Percentiles rank a stretch among this genome's conserved stretches.
phyloP scores from a whole-genome alignment of 37 sponge, comb jelly and placozoan genomes.

The Spongilla lacustris region DNA sequence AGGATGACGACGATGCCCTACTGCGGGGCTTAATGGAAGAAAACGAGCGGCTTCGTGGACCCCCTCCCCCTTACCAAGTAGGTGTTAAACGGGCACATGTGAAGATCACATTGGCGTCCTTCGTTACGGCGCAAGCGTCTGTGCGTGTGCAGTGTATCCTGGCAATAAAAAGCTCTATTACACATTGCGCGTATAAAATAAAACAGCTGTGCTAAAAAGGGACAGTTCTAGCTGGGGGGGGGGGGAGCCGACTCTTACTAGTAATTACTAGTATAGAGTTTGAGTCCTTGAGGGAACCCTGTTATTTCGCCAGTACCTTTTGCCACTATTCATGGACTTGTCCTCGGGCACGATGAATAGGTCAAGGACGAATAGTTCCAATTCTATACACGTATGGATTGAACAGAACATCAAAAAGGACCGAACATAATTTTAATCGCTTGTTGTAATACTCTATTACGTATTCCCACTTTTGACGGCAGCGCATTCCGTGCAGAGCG shows the following conservation, averaged over 20 bases:
- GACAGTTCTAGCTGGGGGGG: too few relatives aligned
- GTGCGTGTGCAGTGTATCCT: too few relatives aligned
- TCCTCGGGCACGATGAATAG: not conserved
- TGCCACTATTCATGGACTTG: not conserved
- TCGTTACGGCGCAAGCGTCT: not conserved
- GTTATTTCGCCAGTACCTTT: not conserved
- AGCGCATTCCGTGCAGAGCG: too few relatives aligned
- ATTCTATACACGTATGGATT: not conserved
- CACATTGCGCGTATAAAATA: too few relatives aligned
- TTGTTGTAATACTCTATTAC: too few relatives aligned
- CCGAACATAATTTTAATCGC: too few relatives aligned
- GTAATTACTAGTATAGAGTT: too few relatives aligned
- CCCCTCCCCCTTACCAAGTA: conserved; percentile 72
- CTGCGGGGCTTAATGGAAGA: conserved; percentile 19
- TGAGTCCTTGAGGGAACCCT: too few relatives aligned
- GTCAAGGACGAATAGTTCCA: not conserved
- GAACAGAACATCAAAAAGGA: not conserved
- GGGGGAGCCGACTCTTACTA: too few relatives aligned
- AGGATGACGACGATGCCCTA: conserved; percentile 48
- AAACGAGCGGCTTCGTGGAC: conserved; percentile 28
- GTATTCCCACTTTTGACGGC: not conserved
- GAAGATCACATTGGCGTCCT: not conserved
- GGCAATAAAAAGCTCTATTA: too few relatives aligned
- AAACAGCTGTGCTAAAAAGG: too few relatives aligned
- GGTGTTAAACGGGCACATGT: not conserved